Evolutionary conservation across 92 coral and sea anemone species (phyloP).

Genomic region (Porites cylindrica): DNA sequence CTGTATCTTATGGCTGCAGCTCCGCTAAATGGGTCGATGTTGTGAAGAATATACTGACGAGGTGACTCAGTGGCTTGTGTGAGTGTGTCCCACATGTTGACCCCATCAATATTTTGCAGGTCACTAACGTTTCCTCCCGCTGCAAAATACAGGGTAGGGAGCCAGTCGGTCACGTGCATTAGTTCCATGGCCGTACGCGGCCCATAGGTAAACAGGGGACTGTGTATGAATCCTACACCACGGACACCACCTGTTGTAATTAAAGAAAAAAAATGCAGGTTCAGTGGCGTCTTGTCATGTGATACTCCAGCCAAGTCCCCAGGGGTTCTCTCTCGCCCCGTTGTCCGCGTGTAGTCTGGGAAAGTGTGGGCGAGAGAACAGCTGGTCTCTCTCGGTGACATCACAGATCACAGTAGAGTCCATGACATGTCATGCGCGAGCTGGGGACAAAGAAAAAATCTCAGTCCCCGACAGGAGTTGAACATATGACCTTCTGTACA

Average conservation of each 20-base stretch:
- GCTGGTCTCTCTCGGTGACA: too few species aligned
- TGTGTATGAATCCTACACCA: constrained; percentile 85
- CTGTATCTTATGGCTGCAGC: constrained; percentile 74
- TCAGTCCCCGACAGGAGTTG: too few species aligned
- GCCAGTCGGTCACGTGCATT: constrained; percentile 92
- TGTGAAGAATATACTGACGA: constrained; percentile 76
- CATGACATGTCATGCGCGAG: too few species aligned
- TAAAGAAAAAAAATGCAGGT: not conserved
- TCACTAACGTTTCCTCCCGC: constrained; percentile 87
- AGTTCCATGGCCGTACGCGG: constrained; percentile 86
- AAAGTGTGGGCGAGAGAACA: too few species aligned
- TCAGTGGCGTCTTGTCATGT: not conserved
- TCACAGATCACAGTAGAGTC: too few species aligned
- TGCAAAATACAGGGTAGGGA: constrained; percentile 78
- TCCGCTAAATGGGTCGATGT: constrained; percentile 77
- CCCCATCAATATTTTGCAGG: constrained; percentile 71
- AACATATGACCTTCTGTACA: too few species aligned
- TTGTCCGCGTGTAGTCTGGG: too few species aligned
- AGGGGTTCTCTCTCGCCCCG: too few species aligned
- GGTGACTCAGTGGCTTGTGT: constrained; percentile 71
- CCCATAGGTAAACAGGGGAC: constrained; percentile 73
- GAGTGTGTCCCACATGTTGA: constrained; percentile 76
- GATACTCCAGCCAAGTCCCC: too few species aligned
- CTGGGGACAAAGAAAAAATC: too few species aligned
- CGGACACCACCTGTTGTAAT: constrained; percentile 76